Evolutionary conservation across 2,113 vertebrate species (phyloP).

Genomic region (Pterocles gutturalis): DNA sequence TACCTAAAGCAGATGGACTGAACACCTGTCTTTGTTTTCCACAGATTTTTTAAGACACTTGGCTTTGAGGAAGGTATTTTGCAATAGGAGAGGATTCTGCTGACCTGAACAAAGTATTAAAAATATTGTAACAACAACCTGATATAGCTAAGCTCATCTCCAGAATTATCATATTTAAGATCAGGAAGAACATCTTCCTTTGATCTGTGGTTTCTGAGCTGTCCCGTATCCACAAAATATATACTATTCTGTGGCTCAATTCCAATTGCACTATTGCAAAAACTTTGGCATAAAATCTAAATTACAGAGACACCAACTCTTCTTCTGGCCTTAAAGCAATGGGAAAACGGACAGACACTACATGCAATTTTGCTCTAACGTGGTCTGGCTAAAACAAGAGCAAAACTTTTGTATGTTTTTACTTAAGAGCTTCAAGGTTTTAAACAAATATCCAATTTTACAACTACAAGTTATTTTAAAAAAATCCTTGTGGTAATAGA

Average conservation of each 20-base stretch:
- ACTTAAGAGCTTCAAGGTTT: background rate
- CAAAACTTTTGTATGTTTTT: background rate
- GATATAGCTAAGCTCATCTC: background rate
- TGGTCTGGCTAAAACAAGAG: background rate
- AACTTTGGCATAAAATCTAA: background rate
- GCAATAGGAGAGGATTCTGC: background rate
- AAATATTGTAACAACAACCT: background rate
- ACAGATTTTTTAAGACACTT: background rate
- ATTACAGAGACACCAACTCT: background rate
- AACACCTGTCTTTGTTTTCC: constrained; percentile 41
- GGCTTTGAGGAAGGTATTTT: constrained; percentile 4
- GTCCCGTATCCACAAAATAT: background rate
- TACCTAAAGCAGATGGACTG: constrained; percentile 53
- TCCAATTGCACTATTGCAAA: background rate
- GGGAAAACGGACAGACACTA: background rate
- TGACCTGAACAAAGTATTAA: background rate
- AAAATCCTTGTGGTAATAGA: background rate
- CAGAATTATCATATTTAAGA: background rate
- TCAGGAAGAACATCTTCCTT: constrained; percentile 12
- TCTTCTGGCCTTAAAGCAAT: background rate
- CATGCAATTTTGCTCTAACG: background rate
- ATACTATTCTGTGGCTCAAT: background rate
- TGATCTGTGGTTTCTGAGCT: background rate
- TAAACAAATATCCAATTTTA: background rate
- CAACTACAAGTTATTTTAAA: background rate